Conservation (phyloP, 2,113 vertebrate genomes). For the Garra rufa region DNA sequence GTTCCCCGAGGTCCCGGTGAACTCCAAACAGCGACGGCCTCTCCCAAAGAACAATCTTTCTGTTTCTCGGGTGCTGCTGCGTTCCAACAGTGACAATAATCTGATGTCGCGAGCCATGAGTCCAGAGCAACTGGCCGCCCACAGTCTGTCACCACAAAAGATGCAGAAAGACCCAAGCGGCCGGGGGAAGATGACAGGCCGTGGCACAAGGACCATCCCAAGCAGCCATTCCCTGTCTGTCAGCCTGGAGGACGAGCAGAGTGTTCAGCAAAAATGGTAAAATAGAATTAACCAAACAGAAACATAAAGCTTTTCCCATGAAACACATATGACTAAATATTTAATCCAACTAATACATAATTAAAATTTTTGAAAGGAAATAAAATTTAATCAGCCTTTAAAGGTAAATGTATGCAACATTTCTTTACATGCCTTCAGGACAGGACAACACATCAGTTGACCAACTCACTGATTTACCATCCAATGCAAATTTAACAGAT, state of each 20-base stretch:
- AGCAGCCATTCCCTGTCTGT: constrained; percentile 92
- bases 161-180: constrained; percentile 88
- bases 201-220: constrained; percentile 72
- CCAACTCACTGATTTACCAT: background rate
- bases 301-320: background rate
- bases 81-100: constrained; percentile 97
- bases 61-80: constrained; percentile 88
- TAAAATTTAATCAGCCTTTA: background rate
- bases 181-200: constrained; percentile 80
- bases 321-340: background rate
- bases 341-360: background rate
- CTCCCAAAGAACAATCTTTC: constrained; percentile 82
- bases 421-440: background rate
- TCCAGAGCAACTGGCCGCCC: constrained; percentile 81
- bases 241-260: constrained; percentile 86
- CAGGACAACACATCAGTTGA: no score
- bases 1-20: constrained; percentile 93
- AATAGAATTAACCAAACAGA: background rate
- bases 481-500: background rate
- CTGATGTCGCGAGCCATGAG: constrained; percentile 81
- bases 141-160: constrained; percentile 94
- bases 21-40: constrained; percentile 87
- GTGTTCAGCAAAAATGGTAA: constrained; percentile 31
- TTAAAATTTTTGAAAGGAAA: no score
- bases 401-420: background rate